Base-by-base conservation (phyloP, 2,888 invertebrate species). In the Thyatira batis region DNA sequence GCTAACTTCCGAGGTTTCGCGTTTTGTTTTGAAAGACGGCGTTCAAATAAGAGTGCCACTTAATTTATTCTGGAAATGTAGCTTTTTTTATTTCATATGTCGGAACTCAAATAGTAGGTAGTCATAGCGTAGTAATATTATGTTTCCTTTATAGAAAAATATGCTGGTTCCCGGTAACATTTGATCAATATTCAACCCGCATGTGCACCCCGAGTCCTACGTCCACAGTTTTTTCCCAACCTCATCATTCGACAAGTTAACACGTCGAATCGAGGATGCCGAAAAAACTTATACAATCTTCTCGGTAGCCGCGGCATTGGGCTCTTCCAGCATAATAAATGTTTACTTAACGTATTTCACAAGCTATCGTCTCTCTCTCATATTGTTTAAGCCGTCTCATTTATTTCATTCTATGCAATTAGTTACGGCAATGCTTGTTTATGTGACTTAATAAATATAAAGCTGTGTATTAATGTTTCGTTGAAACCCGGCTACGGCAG, bases 181-280 rank as follows among this genome's bases (percentile, higher is more conserved):
- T 63, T 62, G 66, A 79, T 86, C 78, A 82, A 81, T 78, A 86
- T 84, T 84, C 85, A 77, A 67, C 66, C 63, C 76, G 73, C 83
- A 73, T 73, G 55, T 65, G 69, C 66, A 63, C 69, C 70, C 57
- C 65, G 66, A 39, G 17, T 17, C n/a, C 72, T 69, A 67, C 73
- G 69, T 67, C 73, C 65, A 68, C 65, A 70, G 75, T 81, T 83
- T 80, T 82, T 80, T 73, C 75, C 73, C 72, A 74, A 76, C 76
- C 78, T 73, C 75, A 61, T 66, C 69, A 74, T 76, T 76, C 69
- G 78, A 75, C 79, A 71, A 79, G 77, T 82, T 82, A 81, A 83
- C 82, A 82, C 83, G 78, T 80, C 67, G 71, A 69, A 72, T 70
- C 63, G 76, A 80, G 82, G 81, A 85, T 81, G 80, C 82, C 71